Evolutionary conservation across 2,888 invertebrate genomes (phyloP), one percentile per base, ranked within the genome.

Genomic region (Theristus sp.): DNA sequence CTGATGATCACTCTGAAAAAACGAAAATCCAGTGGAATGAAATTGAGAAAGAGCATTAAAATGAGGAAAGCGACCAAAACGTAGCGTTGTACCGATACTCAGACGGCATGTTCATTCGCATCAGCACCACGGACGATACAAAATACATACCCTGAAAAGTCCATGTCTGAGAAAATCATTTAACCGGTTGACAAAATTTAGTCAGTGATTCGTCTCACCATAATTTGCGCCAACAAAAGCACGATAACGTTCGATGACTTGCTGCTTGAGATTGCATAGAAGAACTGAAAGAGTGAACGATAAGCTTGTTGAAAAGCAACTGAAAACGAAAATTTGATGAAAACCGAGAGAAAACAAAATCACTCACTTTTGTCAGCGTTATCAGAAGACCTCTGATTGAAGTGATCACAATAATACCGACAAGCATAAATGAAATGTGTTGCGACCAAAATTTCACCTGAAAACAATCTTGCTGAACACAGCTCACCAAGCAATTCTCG

Each of bases 71-170:
- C n/a, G n/a, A n/a, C n/a, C n/a, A 38, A 38, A 38, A 38, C 38
- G 17, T 13, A 38, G 6, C 10, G 27, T 53, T 58, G 63, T 65
- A 78, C 76, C 80, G 81, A 76, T 98, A 98, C 75, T 98, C 91
- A 0, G 87, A 83, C 0, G 98, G 98, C 90, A 98, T 93, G 74
- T 98, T 98, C 98, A 98, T 98, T 31, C 98, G 80, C 84, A 98
- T 90, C 52, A 98, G 78, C 0, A 98, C 81, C 0, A 98, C 96
- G 0, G 90, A 93, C 0, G 94, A 94, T 60, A 96, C 89, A 78
- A 98, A 98, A 74, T 98, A 98, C 96, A 98, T 98, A 49, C 96
- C 96, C 84, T 84, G 73, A 57, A 54, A 22, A 17, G n/a, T 52
- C 3, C 3, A 52, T 20, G 3, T 52, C 6, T 22, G 22, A 10